A percentile compares a stretch with the other conserved stretches of the same genome.
phyloP scores from a whole-genome alignment of 2,888 invertebrate genomes.

The Homarus gammarus region DNA sequence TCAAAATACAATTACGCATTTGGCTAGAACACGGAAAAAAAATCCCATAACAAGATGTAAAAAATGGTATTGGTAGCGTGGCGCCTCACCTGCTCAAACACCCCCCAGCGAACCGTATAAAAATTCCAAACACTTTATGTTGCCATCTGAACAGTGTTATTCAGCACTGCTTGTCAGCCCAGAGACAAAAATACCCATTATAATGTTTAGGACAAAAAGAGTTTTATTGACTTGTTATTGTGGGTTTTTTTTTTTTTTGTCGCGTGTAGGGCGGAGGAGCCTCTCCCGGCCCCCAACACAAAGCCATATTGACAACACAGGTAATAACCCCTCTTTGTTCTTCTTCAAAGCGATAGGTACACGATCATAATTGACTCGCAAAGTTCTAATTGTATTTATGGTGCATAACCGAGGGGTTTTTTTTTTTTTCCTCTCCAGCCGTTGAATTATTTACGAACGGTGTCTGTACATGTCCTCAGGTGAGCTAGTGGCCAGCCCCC shows the following conservation, averaged over 20 bases:
- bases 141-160: background rate
- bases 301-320: constrained; percentile 39
- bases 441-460: background rate
- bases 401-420: background rate
- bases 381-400: constrained; percentile 46
- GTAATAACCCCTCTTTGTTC: constrained; percentile 45
- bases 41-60: no score
- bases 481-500: no score
- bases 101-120: background rate
- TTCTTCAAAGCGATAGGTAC: constrained; percentile 39
- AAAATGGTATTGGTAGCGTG: no score
- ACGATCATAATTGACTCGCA: constrained; percentile 30
- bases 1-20: no score
- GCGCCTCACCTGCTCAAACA: background rate
- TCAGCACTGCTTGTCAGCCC: background rate
- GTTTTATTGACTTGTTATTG: constrained; percentile 15
- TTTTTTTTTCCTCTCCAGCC: no score
- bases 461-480: no score
- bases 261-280: background rate
- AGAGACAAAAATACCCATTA: constrained; percentile 17
- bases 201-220: constrained; percentile 29
- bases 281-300: background rate
- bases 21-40: no score
- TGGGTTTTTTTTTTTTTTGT: constrained; percentile 12
- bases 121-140: background rate